Conservation (phyloP, 2,888 invertebrate species). For the Lasioglossum vierecki region DNA sequence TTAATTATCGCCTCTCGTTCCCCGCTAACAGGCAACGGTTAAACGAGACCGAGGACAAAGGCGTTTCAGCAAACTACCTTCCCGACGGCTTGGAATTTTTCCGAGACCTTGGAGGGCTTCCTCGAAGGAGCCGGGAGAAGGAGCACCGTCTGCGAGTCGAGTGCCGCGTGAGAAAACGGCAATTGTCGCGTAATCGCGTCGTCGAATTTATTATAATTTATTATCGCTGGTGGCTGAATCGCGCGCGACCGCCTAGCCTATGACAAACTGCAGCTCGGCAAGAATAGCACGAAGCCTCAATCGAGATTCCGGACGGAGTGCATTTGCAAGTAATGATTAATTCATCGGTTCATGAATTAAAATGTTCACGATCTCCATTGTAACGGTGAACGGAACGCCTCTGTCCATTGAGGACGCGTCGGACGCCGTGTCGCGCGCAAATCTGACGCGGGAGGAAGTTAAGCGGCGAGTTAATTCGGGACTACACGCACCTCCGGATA, state of each 20-base stretch:
- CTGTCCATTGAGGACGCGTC: conserved; percentile 58
- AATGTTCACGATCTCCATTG: conserved; percentile 73
- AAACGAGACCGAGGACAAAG: not conserved
- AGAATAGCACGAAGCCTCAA: conserved; percentile 63
- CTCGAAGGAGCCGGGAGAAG: not conserved
- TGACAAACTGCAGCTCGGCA: conserved; percentile 58
- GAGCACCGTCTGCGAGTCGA: not conserved
- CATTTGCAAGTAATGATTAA: conserved; percentile 73
- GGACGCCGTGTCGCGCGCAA: conserved; percentile 53
- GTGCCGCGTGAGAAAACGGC: conserved; percentile 6
- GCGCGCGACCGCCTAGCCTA: conserved; percentile 30
- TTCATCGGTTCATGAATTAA: conserved; percentile 74
- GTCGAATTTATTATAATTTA: conserved; percentile 58
- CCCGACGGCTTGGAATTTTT: conserved; percentile 6
- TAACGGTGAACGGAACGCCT: conserved; percentile 67
- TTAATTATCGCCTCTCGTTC: not conserved
- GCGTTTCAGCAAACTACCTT: not conserved
- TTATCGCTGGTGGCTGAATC: conserved; percentile 20
- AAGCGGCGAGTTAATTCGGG: conserved; percentile 63
- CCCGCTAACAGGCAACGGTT: not conserved
- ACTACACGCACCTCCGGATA: conserved; percentile 42
- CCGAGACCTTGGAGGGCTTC: not conserved
- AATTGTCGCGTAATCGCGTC: conserved; percentile 45
- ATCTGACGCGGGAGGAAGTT: conserved; percentile 59
- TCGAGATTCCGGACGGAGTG: conserved; percentile 67